phyloP scores from a whole-genome alignment of 2,797 vertebrate species.

The Aldrovandia affinis region DNA sequence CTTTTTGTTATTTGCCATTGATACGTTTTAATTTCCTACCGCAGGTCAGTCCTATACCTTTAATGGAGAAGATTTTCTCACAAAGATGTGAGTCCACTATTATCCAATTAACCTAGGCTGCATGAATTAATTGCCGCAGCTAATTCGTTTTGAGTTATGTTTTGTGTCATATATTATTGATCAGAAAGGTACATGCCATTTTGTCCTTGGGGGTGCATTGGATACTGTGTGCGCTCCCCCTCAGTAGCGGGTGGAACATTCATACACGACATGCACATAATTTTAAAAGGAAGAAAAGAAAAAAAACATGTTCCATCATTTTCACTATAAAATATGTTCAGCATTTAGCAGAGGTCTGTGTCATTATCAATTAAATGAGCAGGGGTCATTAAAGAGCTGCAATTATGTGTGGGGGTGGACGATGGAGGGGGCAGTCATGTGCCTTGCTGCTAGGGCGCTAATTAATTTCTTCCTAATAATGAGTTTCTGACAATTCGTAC shows the following conservation, averaged over 20 bases:
- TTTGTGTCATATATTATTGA: neutral
- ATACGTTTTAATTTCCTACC: neutral
- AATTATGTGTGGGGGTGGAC: slow-evolving; percentile 18
- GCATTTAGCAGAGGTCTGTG: slow-evolving; percentile 27
- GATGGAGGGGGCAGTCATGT: slow-evolving; percentile 13
- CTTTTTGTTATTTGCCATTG: neutral
- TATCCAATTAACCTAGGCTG: slow-evolving; percentile 1
- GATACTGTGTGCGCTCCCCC: neutral
- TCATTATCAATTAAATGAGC: slow-evolving; percentile 31
- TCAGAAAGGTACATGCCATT: slow-evolving; percentile 1
- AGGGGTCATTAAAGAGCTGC: slow-evolving; percentile 26
- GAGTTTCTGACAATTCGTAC: slow-evolving; percentile 31
- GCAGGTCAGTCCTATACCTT: neutral
- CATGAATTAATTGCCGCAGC: neutral
- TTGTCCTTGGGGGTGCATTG: neutral
- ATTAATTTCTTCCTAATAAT: slow-evolving; percentile 33
- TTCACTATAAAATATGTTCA: slow-evolving; percentile 18
- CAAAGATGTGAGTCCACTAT: neutral
- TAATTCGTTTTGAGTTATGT: slow-evolving; percentile 8
- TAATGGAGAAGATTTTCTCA: slow-evolving; percentile 12
- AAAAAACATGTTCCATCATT: neutral
- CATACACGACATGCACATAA: neutral
- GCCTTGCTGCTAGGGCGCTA: slow-evolving; percentile 26
- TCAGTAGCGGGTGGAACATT: neutral
- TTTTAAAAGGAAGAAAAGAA: neutral